Conservation (phyloP, 2,113 vertebrate species). For the Solea senegalensis region DNA sequence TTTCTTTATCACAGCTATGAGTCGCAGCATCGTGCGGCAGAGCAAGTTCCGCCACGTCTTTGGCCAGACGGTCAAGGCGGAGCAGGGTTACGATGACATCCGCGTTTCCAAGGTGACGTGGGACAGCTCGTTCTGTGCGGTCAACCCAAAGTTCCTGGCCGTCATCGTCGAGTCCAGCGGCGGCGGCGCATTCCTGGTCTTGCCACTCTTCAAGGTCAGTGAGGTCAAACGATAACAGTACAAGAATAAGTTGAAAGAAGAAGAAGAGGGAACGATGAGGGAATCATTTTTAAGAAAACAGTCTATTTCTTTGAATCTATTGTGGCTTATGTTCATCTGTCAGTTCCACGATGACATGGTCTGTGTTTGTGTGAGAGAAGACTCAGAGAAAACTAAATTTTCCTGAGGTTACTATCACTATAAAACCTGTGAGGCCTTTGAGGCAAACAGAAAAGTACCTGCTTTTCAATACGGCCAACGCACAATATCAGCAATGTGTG, state of each 20-base stretch:
- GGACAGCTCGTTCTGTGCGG: constrained; percentile 97
- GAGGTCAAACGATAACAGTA: background rate
- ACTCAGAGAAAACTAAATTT: no score
- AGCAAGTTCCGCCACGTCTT: constrained; percentile 99
- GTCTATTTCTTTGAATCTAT: no score
- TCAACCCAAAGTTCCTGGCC: constrained; percentile 97
- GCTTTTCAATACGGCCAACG: no score
- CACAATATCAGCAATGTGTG: no score
- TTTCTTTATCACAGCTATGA: constrained; percentile 83
- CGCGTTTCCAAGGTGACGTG: constrained; percentile 97
- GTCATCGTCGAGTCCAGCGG: constrained; percentile 96
- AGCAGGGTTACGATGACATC: constrained; percentile 96
- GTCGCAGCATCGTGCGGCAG: constrained; percentile 96
- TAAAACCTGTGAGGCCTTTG: no score
- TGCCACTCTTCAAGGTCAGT: constrained; percentile 92
- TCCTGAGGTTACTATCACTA: background rate
- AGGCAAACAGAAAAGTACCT: no score
- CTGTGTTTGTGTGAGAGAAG: no score
- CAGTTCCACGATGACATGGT: no score
- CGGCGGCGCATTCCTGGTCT: constrained; percentile 92
- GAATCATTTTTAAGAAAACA: no score
- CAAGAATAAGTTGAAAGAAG: no score
- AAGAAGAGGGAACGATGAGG: no score
- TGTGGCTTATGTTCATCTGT: no score
- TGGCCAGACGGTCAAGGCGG: constrained; percentile 92